Percentiles rank a stretch among this genome's conserved stretches.
Conservation (phyloP, 2,888 invertebrate species). For the Neuroscelio doddi region DNA sequence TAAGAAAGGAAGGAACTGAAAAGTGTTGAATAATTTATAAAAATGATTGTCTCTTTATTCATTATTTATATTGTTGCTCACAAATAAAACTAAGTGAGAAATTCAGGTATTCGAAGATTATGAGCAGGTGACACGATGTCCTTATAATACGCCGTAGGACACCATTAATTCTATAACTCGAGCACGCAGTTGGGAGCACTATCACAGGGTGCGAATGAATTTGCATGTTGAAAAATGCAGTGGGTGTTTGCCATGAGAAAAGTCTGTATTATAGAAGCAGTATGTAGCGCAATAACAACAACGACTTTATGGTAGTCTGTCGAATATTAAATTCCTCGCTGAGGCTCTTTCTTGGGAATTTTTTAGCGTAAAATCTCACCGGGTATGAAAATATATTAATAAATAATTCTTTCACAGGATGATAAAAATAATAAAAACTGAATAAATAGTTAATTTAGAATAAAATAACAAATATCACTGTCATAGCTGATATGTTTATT, state of each 20-base stretch:
- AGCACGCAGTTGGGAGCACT: constrained; percentile 15
- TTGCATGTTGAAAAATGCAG: constrained; percentile 42
- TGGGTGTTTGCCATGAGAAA: constrained; percentile 42
- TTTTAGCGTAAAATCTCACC: no score
- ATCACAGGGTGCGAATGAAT: constrained; percentile 31
- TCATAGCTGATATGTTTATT: background rate
- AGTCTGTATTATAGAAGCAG: constrained; percentile 41
- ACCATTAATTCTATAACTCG: constrained; percentile 38
- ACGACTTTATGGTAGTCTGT: constrained; percentile 39
- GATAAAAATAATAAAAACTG: background rate
- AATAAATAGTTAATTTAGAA: background rate
- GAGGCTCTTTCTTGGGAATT: constrained; percentile 28
- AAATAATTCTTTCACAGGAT: no score
- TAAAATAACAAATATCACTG: background rate
- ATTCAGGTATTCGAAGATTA: constrained; percentile 18
- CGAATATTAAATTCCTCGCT: constrained; percentile 40
- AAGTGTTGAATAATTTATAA: no score
- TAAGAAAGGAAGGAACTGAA: no score
- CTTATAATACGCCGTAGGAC: constrained; percentile 36
- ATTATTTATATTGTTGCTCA: no score
- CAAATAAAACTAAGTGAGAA: no score
- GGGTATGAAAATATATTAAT: no score
- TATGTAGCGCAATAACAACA: constrained; percentile 40
- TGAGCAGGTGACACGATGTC: constrained; percentile 25
- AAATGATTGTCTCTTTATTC: no score